Evolutionary conservation across 2,888 invertebrate genomes (phyloP), one percentile per base, ranked within the genome.

Genomic region (Creontiades dilutus): DNA sequence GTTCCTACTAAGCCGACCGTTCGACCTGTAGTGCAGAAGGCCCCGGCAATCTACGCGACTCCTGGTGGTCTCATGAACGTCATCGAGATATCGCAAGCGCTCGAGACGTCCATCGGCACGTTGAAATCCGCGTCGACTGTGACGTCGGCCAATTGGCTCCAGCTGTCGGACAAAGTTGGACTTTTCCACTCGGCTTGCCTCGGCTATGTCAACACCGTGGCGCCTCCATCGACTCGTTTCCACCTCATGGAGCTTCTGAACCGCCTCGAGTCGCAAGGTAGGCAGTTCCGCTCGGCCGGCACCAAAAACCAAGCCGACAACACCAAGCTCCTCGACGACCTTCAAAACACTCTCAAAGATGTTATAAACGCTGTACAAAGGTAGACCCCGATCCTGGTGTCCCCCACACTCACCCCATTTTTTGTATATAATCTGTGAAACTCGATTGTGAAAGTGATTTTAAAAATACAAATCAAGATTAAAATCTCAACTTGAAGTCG

Each of bases 151-250:
- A 96, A 96, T 91, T 97, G 97, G 95, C 94, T 97, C 90, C 96
- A 97, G 92, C 93, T 97, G 46, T 96, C 96, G 16, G 97, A 97
- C 92, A 96, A 96, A 93, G 55, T 97, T 85, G 96, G 97, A 92
- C 95, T 96, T 91, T 95, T 98, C 92, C 97, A 97, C 92, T 95
- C 96, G 27, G 96, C 96, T 91, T 98, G 98, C 94, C 95, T 96
- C 92, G 96, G 96, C 92, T 97, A 97, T 92, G 97, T 97, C 19
- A 98, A 98, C 92, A 95, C 95, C 90, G 94, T 95, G 19, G 96
- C 97, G 92, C 96, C 97, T 14, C 97, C 97, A 23, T 97, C 98
- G 93, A 96, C 96, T 85, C 96, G 98, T 93, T 98, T 98, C 93
- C 97, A 98, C 92, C 96, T 97, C 93, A 95, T 97, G 75, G 96